A percentile compares a stretch with the other conserved stretches of the same genome.
Conservation (phyloP, 2,113 vertebrate genomes). For the Fregata magnificens region DNA sequence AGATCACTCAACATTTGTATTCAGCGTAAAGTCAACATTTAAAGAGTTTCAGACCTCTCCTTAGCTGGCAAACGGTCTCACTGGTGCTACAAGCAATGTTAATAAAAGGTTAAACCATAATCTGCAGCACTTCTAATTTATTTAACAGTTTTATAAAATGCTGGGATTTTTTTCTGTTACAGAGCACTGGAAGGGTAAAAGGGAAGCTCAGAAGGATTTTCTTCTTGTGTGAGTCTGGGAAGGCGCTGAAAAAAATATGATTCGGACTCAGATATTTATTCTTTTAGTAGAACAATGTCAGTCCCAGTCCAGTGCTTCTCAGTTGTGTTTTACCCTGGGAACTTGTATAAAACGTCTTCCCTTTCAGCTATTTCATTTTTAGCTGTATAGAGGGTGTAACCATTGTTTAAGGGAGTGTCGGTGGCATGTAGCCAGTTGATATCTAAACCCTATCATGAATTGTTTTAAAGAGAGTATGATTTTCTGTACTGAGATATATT, state of each 20-base stretch:
- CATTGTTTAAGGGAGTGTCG: background rate
- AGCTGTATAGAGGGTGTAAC: conserved; percentile 53
- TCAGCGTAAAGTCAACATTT: background rate
- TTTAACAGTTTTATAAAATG: background rate
- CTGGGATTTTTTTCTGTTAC: background rate
- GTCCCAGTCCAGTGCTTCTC: background rate
- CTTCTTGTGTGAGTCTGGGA: conserved; percentile 44
- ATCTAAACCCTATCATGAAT: background rate
- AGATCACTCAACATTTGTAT: background rate
- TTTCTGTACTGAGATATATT: background rate
- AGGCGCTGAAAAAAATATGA: conserved; percentile 59
- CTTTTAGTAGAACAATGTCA: conserved; percentile 69
- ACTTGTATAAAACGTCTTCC: conserved; percentile 42
- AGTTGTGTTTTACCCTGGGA: conserved; percentile 65
- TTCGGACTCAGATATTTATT: conserved; percentile 52
- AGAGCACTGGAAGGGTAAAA: background rate
- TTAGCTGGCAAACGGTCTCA: background rate
- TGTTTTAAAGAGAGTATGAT: background rate
- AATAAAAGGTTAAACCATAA: background rate
- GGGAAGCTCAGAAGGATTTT: conserved; percentile 24
- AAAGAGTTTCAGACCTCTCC: background rate
- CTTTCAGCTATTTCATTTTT: conserved; percentile 24
- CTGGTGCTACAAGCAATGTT: background rate
- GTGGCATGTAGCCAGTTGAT: conserved; percentile 1
- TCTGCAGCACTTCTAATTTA: background rate